phyloP scores from a whole-genome alignment of 2,888 invertebrate species.

The Baronia brevicornis region DNA sequence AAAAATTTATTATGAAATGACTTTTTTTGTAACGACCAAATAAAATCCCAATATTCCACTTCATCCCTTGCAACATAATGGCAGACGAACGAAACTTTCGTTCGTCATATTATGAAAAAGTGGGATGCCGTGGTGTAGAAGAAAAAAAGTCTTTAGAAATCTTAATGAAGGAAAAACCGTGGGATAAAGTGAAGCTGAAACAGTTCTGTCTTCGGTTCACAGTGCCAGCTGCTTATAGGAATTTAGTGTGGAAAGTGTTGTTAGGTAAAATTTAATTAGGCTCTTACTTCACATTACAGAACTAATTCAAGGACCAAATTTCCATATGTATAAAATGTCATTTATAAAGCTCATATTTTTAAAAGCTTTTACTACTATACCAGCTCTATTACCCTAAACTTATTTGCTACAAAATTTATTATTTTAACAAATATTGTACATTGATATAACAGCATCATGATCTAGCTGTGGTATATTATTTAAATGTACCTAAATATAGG shows the following conservation, averaged over 20 bases:
- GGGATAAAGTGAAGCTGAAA: conserved; percentile 85
- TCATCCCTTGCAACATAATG: conserved; percentile 28
- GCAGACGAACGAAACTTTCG: conserved; percentile 87
- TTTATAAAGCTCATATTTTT: no score
- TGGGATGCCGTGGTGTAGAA: conserved; percentile 92
- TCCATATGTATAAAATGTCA: no score
- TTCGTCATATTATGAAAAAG: conserved; percentile 89
- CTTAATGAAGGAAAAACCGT: conserved; percentile 87
- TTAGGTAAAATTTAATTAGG: conserved; percentile 76
- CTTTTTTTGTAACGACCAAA: no score
- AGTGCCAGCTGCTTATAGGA: conserved; percentile 87
- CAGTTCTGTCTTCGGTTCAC: conserved; percentile 91
- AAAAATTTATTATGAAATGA: background rate
- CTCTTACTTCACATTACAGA: no score
- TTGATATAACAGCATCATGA: no score
- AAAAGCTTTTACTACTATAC: no score
- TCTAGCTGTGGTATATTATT: no score
- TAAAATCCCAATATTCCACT: conserved; percentile 3
- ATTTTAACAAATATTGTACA: conserved; percentile 3
- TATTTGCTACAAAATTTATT: no score
- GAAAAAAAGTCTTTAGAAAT: conserved; percentile 94
- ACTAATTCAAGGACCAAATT: no score
- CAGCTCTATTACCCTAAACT: no score
- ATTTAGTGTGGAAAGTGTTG: conserved; percentile 89
- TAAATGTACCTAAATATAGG: no score